Percentiles rank a stretch among this genome's conserved stretches.
Evolutionary conservation across 2,113 vertebrate genomes (phyloP).

Genomic region (Pseudorhombus dupliciocellatus): DNA sequence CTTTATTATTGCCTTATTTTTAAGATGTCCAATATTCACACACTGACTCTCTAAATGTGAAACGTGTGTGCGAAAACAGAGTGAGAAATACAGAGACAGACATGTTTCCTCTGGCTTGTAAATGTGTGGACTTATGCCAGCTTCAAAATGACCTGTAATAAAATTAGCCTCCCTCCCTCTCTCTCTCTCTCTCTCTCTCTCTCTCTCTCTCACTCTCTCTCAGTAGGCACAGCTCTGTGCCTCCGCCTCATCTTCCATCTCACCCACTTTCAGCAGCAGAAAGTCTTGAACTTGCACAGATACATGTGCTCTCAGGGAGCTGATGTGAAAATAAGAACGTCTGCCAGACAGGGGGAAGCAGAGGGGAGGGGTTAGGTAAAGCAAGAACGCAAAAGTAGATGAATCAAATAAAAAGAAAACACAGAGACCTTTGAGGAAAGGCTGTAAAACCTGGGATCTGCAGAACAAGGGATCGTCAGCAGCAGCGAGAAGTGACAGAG

Average conservation of each 20-base stretch:
- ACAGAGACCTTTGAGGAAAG: conserved; percentile 23
- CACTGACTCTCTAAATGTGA: background rate
- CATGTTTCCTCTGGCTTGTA: conserved; percentile 33
- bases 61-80: background rate
- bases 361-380: conserved; percentile 37
- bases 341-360: conserved; percentile 10
- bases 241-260: no score
- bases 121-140: conserved; percentile 24
- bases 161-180: no score
- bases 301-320: conserved; percentile 21
- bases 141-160: background rate
- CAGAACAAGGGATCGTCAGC: conserved; percentile 36
- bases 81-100: background rate
- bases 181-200: background rate
- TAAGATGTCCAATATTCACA: background rate
- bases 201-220: background rate
- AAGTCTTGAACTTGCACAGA: conserved; percentile 7
- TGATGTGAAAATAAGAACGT: conserved; percentile 6
- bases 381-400: conserved; percentile 42
- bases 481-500: conserved; percentile 37
- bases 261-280: background rate
- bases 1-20: conserved; percentile 11
- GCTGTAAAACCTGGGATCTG: conserved; percentile 30
- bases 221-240: background rate
- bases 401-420: conserved; percentile 52